Conservation (phyloP, 2,888 invertebrate species). For the Acrobasis consociella region DNA sequence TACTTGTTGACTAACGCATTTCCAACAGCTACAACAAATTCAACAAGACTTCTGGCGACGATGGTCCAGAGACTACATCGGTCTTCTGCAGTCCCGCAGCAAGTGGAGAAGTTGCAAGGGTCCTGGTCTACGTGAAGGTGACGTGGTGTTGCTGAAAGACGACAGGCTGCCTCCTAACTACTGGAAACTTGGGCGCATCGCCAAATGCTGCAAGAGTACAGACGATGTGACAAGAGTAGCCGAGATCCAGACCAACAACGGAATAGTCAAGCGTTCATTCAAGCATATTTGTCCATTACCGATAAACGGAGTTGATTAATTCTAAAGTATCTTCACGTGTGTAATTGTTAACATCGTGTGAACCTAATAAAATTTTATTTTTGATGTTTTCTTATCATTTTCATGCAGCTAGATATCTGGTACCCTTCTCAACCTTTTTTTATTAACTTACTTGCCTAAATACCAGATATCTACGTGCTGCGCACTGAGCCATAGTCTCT, state of each 20-base stretch:
- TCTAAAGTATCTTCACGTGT: not conserved
- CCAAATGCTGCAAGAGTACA: not conserved
- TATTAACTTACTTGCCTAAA: not conserved
- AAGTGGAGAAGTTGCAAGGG: conserved; percentile 2
- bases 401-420: not conserved
- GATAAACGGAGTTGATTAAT: not conserved
- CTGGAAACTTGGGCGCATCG: not conserved
- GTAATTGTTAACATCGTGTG: not conserved
- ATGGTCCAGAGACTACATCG: conserved; percentile 21
- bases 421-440: not conserved
- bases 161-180: not conserved
- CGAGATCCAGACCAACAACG: too few species aligned
- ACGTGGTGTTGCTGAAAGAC: not conserved
- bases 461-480: not conserved
- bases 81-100: conserved; percentile 1
- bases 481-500: not conserved
- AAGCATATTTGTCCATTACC: not conserved
- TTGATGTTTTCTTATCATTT: not conserved
- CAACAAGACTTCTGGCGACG: conserved; percentile 23
- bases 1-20: conserved; percentile 11
- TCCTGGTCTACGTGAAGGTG: not conserved
- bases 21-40: conserved; percentile 24
- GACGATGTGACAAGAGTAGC: not conserved
- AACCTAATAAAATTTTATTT: not conserved
- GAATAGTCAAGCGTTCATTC: not conserved